Evolutionary conservation across 2,113 vertebrate genomes (phyloP).

Genomic region (Apteryx mantelli): DNA sequence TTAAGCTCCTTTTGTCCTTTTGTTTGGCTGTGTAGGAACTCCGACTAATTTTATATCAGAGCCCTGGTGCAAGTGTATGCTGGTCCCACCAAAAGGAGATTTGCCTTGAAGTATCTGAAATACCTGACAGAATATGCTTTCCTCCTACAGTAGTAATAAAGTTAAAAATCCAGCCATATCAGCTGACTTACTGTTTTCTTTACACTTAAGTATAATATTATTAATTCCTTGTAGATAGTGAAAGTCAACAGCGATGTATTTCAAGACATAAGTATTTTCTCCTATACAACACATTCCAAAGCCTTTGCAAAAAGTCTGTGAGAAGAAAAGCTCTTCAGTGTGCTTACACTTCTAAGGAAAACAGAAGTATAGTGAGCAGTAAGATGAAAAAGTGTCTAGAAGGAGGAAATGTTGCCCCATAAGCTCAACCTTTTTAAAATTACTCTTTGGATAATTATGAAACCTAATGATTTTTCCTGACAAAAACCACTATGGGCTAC

Average conservation of each 20-base stretch:
- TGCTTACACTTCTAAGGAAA: constrained; percentile 13
- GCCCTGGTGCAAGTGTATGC: neutral
- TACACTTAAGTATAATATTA: neutral
- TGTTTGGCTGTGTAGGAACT: neutral
- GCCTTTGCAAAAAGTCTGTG: constrained; percentile 4
- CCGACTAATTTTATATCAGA: neutral
- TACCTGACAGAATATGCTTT: neutral
- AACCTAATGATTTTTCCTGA: neutral
- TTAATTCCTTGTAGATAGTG: neutral
- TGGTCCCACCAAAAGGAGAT: neutral
- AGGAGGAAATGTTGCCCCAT: neutral
- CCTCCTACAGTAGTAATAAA: neutral
- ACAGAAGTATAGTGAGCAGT: neutral
- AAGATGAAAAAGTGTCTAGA: neutral
- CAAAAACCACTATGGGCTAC: neutral
- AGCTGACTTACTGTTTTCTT: neutral
- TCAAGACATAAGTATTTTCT: constrained; percentile 7
- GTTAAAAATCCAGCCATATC: neutral
- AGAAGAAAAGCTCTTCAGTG: constrained; percentile 6
- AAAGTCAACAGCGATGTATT: neutral
- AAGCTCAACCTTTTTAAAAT: neutral
- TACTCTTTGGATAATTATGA: neutral
- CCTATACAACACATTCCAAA: constrained; percentile 11
- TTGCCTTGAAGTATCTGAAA: neutral
- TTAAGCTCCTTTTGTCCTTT: neutral